Conservation (phyloP, 1,140 invertebrate genomes). For the Copidosoma floridanum region DNA sequence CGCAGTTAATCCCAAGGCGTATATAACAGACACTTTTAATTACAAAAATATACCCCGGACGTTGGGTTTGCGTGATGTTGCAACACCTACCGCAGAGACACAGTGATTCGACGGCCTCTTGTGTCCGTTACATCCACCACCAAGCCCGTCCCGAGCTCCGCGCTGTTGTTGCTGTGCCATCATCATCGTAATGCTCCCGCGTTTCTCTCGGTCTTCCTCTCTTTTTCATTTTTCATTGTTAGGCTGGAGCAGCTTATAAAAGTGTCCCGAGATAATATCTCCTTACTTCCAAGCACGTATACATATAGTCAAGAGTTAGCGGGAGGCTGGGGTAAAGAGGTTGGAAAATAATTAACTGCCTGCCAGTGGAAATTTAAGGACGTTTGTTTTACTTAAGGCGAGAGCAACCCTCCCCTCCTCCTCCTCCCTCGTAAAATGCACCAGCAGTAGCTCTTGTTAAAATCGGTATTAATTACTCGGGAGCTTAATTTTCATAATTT, state of each 20-base stretch:
- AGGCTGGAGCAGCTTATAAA: constrained; percentile 7
- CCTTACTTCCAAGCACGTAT: no score
- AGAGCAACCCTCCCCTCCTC: not conserved
- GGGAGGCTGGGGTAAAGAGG: no score
- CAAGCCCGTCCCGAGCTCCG: no score
- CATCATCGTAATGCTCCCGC: no score
- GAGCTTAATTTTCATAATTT: not conserved
- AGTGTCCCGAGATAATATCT: constrained; percentile 13
- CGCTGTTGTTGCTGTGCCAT: no score
- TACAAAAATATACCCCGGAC: no score
- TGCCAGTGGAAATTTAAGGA: constrained; percentile 37
- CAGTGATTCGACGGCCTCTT: constrained; percentile 2
- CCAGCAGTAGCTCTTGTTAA: not conserved
- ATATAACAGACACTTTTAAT: no score
- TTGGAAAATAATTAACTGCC: constrained; percentile 41
- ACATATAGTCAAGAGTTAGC: not conserved
- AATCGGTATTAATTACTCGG: constrained; percentile 4
- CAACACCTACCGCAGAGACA: no score
- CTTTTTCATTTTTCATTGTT: constrained; percentile 23
- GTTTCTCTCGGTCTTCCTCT: not conserved
- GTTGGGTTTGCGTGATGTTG: no score
- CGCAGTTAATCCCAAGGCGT: no score
- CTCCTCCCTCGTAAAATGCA: not conserved
- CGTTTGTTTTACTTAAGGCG: constrained; percentile 42
- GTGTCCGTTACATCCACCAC: no score